These are phyloP conservation scores for Neoarius graeffei DNA, from an alignment of 2,113 vertebrate species.

Conservation along the genomic window DNA sequence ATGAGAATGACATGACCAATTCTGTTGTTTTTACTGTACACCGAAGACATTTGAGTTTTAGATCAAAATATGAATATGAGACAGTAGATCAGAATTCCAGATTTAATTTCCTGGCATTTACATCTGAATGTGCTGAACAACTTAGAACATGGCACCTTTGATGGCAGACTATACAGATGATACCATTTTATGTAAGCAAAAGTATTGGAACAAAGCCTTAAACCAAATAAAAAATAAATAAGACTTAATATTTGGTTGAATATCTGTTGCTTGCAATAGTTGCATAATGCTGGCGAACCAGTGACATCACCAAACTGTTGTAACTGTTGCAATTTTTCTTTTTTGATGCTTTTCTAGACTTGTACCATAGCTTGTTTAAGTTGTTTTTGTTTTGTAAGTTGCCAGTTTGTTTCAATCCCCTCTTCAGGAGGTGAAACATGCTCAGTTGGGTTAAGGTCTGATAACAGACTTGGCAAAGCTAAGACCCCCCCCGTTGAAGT, in stretches of 20 bases:
- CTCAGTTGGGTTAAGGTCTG: neutral
- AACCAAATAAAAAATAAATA: neutral
- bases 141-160: neutral
- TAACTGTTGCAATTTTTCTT: no score
- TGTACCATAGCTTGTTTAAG: neutral
- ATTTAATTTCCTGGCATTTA: neutral
- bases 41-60: neutral
- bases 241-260: neutral
- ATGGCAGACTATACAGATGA: neutral
- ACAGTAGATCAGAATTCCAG: neutral
- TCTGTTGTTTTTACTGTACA: neutral
- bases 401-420: neutral
- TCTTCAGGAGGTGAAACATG: neutral
- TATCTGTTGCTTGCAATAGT: neutral
- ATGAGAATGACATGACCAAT: neutral
- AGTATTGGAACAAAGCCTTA: neutral
- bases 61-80: neutral
- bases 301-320: neutral
- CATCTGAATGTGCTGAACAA: neutral
- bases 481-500: no score
- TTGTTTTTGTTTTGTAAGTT: no score
- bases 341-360: neutral
- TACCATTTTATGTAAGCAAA: neutral
- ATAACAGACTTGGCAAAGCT: no score
- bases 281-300: no score